A percentile compares a stretch with the other conserved stretches of the same genome.
These are phyloP conservation scores for Tiliqua scincoides DNA, from an alignment of 2,113 vertebrate genomes.

Conservation along the genomic window DNA sequence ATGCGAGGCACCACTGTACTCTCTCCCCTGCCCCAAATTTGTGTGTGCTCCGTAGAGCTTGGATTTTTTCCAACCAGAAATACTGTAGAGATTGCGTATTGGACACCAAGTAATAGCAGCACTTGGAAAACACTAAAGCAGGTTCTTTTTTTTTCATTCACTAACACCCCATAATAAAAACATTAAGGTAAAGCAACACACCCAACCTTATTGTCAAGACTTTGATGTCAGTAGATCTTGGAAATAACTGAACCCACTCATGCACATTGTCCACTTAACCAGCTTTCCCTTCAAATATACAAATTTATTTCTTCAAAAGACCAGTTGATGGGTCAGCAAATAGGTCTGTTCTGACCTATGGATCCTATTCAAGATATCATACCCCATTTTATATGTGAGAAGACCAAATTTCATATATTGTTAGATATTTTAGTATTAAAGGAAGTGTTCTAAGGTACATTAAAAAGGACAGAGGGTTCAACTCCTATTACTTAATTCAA, in stretches of 20 bases:
- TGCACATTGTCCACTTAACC: background rate
- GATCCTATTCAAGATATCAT: background rate
- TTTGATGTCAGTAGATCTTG: background rate
- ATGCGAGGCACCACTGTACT: too few species aligned
- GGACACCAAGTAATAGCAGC: slow-evolving; percentile 1
- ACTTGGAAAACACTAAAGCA: background rate
- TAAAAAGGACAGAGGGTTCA: background rate
- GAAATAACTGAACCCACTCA: background rate
- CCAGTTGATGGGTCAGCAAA: background rate
- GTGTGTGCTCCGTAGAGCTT: background rate
- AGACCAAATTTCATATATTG: background rate
- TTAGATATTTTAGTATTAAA: background rate
- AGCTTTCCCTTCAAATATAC: background rate
- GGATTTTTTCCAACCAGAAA: background rate
- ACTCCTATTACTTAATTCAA: background rate
- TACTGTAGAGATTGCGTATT: background rate
- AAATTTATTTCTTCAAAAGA: background rate
- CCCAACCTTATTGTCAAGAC: background rate
- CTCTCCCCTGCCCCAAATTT: too few species aligned
- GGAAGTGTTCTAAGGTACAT: background rate
- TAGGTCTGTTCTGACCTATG: background rate
- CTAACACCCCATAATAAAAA: background rate
- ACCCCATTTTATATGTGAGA: background rate
- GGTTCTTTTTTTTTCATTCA: background rate
- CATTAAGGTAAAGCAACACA: slow-evolving; percentile 33